Evolutionary conservation across 2,888 invertebrate genomes (phyloP), one percentile per base, ranked within the genome.

Genomic region (Imbricaverruca yamaguchii): DNA sequence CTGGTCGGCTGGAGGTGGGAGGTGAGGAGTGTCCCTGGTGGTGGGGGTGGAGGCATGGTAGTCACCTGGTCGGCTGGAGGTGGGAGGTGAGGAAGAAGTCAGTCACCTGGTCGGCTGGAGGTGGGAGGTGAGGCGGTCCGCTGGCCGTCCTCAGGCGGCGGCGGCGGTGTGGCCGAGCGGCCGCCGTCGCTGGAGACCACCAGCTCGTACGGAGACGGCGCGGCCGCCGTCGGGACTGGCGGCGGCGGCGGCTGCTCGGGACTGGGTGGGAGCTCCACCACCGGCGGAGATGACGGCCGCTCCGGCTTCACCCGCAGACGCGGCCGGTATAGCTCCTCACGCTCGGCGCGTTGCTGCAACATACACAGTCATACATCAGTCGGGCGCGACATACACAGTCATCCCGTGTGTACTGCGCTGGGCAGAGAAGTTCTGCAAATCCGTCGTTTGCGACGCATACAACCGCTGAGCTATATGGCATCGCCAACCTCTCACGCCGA

Each of bases 281-380:
- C 74, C 15, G 74, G 74, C 74, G 74, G 74, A 53, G 74, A 74
- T 21, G 74, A 56, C 65, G 25, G n/a, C 10, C 83, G 81, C 53
- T 84, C 83, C 13, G 83, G 84, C 67, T 83, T 83, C 56, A 83
- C 92, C 81, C 95, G 89, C 84, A 95, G 91, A 85, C 93, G 92
- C 81, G 96, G 96, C 87, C 91, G 91, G 88, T 96, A 94, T 86
- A 92, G 91, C 86, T 93, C 94, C 86, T 96, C 96, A 80, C 92
- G 90, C 87, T 93, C 93, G 84, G 91, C 90, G 86, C 92, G 91
- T 74, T 74, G 74, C 74, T 74, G 74, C 53, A 0, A 55, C 39
- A 39, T 39, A 4, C 39, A 39, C 39, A 1, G 39, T 4, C 39
- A n/a, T n/a, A n/a, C n/a, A 39, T 39, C 39, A 39, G 39, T 39